Base-by-base conservation (phyloP, 1,140 invertebrate species). In the Eciton burchellii region DNA sequence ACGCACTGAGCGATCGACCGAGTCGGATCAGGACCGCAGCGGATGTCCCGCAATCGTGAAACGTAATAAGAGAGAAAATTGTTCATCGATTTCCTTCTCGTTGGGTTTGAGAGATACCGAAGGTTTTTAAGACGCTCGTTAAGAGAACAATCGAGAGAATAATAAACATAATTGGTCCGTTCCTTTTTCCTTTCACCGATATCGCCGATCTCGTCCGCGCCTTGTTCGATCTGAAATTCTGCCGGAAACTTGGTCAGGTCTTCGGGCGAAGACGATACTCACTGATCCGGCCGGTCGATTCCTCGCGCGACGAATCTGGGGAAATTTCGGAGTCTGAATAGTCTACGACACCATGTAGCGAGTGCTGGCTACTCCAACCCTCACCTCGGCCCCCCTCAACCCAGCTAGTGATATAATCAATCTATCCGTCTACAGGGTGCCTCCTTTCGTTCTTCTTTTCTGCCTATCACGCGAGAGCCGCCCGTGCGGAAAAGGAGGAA, bases 331-430 rank as follows among this genome's bases (percentile, higher is more conserved):
- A 91, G 87, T 84, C 88, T 82, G 86, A 91, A 90, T 90, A 65
- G 86, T 88, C 73, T 86, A 82, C 85, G 84, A 90, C 90, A 91
- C 89, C 90, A 90, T 91, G 86, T 91, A 92, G 91, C 89, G 88
- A 92, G 91, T 87, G 90, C 90, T 93, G 92, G 91, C 92, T 93
- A 92, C 81, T 82, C 92, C 92, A 92, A 91, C 91, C 70, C 91
- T 93, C 91, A 91, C 87, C 82, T 91, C 92, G 92, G 91, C 91
- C 91, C 92, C 91, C 91, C 91, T 92, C 91, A 93, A 92, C 90
- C 89, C 91, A 93, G 92, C 91, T 93, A 91, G 84, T 89, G 85
- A 86, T 86, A 90, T 88, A 87, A 8, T 84, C 65, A 9, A 83
- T 84, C 84, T 83, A 76, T 72, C 57, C 56, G 81, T 87, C 84